These are phyloP conservation scores for Apostichopus parvimensis DNA, from an alignment of 35 echinoderm and acorn worm species.

Conservation along the genomic window DNA sequence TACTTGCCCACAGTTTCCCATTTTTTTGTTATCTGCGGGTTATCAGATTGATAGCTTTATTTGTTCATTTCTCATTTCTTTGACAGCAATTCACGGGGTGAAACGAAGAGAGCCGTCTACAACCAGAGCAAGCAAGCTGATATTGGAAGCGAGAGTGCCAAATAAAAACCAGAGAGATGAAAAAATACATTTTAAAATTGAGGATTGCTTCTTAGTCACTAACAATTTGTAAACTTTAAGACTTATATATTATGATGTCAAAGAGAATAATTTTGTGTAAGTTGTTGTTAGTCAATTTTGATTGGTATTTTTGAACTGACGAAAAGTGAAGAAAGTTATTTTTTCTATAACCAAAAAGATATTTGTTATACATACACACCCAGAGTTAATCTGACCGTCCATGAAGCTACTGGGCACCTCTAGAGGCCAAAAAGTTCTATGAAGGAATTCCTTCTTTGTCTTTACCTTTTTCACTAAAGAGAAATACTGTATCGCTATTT, in stretches of 20 bases:
- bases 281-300: neutral
- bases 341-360: no score
- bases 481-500: no score
- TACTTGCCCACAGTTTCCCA: no score
- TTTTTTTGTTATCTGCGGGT: no score
- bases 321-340: neutral
- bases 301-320: neutral
- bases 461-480: no score
- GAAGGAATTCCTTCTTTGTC: no score
- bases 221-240: neutral
- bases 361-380: no score
- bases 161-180: neutral
- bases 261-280: neutral
- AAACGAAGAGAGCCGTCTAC: neutral
- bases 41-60: neutral
- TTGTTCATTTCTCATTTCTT: neutral
- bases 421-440: no score
- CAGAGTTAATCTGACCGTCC: no score
- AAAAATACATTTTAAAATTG: neutral
- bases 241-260: neutral
- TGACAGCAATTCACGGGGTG: neutral
- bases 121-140: neutral
- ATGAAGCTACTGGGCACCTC: no score
- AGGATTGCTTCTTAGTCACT: neutral
- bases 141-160: neutral